phyloP scores from a whole-genome alignment of 2,797 vertebrate genomes.

The Chanos chanos region DNA sequence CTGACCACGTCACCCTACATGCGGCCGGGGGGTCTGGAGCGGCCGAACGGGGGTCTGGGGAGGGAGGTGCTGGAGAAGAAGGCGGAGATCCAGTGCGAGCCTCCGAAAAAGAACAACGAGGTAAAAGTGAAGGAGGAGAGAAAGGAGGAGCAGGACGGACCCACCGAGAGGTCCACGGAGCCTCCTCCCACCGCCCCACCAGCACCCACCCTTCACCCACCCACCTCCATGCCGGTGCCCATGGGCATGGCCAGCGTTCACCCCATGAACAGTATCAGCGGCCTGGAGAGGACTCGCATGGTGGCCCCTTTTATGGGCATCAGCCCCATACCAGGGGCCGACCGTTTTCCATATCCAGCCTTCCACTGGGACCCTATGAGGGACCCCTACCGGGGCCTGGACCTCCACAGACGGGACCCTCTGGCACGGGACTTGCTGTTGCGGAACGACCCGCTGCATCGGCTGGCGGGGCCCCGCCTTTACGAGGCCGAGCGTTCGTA shows the following conservation, averaged over 20 bases:
- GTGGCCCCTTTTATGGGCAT: conserved; percentile 97
- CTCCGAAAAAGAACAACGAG: conserved; percentile 84
- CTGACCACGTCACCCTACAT: conserved; percentile 83
- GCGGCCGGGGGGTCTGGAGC: conserved; percentile 78
- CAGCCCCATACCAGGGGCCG: conserved; percentile 89
- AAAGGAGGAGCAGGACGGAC: conserved; percentile 88
- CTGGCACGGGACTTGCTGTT: conserved; percentile 88
- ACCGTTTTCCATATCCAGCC: conserved; percentile 91
- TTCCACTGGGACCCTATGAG: conserved; percentile 98
- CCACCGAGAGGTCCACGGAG: conserved; percentile 70
- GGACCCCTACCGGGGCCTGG: conserved; percentile 90
- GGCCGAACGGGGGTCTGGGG: conserved; percentile 78
- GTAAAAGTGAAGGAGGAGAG: conserved; percentile 96
- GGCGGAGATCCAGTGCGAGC: conserved; percentile 73
- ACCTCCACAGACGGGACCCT: conserved; percentile 91
- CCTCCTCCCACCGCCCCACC: conserved; percentile 67
- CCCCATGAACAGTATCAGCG: conserved; percentile 86
- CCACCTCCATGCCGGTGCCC: conserved; percentile 81
- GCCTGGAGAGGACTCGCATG: conserved; percentile 94
- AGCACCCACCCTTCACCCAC: conserved; percentile 71
- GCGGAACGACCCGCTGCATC: conserved; percentile 88
- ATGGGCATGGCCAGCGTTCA: conserved; percentile 89
- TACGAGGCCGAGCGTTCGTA: conserved; percentile 91
- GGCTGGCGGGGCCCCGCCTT: conserved; percentile 79
- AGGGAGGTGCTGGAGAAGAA: conserved; percentile 84